phyloP scores from a whole-genome alignment of 2,113 vertebrate species.

The Ailurus styani region DNA sequence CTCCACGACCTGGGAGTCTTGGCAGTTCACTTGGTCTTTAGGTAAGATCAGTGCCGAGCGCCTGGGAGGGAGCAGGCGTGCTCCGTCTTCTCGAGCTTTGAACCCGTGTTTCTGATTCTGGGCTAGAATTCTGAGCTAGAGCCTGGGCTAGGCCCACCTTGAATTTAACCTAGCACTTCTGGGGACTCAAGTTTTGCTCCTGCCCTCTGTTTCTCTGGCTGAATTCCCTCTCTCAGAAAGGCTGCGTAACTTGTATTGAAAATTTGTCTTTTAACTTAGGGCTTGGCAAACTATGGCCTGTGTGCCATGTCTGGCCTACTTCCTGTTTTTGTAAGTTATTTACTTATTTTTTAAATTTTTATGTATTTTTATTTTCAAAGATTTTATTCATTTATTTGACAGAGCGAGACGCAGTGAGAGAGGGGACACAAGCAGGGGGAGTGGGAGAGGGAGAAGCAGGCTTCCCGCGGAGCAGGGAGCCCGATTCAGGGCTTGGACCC shows the following conservation, averaged over 20 bases:
- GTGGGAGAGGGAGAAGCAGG: background rate
- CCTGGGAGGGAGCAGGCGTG: background rate
- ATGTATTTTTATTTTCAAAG: background rate
- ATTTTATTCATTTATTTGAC: background rate
- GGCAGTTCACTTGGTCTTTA: background rate
- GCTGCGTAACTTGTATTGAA: background rate
- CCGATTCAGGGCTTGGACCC: no score
- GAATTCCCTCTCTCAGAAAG: background rate
- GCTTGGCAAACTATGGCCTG: background rate
- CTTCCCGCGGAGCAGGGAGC: background rate
- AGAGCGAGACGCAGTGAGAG: background rate
- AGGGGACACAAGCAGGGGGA: no score
- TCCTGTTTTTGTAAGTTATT: background rate
- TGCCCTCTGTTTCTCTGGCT: background rate
- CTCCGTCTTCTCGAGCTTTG: background rate
- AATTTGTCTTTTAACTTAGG: background rate
- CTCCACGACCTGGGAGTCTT: background rate
- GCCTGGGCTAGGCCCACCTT: background rate
- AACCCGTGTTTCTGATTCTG: background rate
- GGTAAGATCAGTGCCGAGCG: fast-evolving
- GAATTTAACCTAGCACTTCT: background rate
- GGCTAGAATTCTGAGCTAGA: background rate
- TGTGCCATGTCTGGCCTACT: background rate
- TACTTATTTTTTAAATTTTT: no score
- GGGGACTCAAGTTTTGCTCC: background rate